Conservation (phyloP, 2,888 invertebrate species). For the Protonemura montana region DNA sequence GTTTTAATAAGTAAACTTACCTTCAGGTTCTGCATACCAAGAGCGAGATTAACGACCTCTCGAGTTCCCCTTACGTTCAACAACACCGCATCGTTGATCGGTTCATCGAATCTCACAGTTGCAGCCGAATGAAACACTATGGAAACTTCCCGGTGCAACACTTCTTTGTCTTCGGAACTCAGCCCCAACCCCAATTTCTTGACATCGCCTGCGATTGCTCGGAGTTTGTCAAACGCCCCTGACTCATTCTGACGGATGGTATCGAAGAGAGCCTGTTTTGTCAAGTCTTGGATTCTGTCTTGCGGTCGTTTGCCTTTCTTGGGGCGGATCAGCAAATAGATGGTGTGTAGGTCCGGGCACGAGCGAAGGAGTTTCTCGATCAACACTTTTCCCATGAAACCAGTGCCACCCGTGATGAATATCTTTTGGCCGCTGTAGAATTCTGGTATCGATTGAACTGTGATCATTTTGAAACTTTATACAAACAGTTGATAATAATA, state of each 20-base stretch:
- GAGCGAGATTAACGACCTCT: not conserved
- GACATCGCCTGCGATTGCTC: not conserved
- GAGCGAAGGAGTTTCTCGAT: not conserved
- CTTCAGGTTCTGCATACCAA: not conserved
- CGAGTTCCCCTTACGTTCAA: constrained; percentile 8
- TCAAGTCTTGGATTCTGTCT: not conserved
- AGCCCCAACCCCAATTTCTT: not conserved
- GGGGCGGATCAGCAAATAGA: not conserved
- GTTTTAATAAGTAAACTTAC: not conserved
- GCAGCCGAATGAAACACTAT: not conserved
- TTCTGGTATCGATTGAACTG: not conserved
- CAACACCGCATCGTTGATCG: not conserved
- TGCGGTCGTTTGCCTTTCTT: not conserved
- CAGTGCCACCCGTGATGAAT: not conserved
- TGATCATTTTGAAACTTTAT: not conserved
- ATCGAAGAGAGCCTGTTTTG: not conserved
- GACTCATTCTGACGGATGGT: not conserved
- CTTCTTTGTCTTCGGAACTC: not conserved
- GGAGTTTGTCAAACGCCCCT: not conserved
- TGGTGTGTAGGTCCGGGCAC: not conserved
- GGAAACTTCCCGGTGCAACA: not conserved
- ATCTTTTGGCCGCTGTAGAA: not conserved
- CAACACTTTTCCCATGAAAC: not conserved
- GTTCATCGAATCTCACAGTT: not conserved
- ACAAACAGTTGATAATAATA: too few species aligned